Conservation (phyloP, 2,797 vertebrate species). For the Sebastes taczanowskii region DNA sequence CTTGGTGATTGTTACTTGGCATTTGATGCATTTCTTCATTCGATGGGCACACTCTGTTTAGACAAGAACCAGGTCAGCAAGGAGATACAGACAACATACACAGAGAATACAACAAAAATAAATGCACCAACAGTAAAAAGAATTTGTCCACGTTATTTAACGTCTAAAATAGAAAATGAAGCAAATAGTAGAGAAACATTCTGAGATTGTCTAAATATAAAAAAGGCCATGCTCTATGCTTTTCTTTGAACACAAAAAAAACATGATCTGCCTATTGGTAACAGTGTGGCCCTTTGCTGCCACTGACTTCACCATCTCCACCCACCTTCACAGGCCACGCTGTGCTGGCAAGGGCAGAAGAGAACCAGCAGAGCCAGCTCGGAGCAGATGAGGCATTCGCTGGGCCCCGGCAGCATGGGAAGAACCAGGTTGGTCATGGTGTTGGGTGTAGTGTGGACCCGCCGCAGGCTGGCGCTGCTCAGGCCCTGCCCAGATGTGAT, state of each 20-base stretch:
- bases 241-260: background rate
- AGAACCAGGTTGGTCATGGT: constrained; percentile 95
- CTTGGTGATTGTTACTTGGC: constrained; percentile 95
- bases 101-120: background rate
- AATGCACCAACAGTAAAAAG: background rate
- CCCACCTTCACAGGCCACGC: constrained; percentile 95
- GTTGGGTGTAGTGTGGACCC: constrained; percentile 91
- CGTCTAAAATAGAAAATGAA: background rate
- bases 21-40: constrained; percentile 99
- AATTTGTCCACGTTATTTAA: background rate
- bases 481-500: constrained; percentile 79
- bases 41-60: constrained; percentile 92
- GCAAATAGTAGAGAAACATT: background rate
- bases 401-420: constrained; percentile 81
- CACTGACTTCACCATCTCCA: background rate
- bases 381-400: constrained; percentile 97
- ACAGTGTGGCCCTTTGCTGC: background rate
- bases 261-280: background rate
- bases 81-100: background rate
- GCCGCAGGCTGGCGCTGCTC: constrained; percentile 85
- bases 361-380: constrained; percentile 93
- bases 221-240: background rate
- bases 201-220: background rate
- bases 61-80: constrained; percentile 13
- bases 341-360: constrained; percentile 96